These are phyloP conservation scores for Remorina albescens DNA, from an alignment of 2,797 vertebrate species.

Conservation along the genomic window DNA sequence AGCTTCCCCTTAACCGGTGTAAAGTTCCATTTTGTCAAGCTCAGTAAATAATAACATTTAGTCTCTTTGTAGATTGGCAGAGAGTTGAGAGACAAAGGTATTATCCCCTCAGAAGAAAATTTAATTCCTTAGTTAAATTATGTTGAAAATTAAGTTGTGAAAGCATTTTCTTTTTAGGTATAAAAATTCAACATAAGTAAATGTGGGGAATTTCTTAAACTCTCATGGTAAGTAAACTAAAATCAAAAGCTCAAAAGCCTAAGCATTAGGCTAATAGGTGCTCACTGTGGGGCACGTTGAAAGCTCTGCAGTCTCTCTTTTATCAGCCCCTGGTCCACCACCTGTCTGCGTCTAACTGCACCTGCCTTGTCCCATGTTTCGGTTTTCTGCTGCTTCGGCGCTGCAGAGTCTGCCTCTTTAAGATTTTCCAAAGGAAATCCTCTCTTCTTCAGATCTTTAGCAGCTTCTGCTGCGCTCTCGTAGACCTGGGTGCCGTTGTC, in stretches of 20 bases:
- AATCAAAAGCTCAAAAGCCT: too few relatives aligned
- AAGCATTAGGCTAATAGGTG: too few relatives aligned
- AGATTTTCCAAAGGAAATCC: not conserved
- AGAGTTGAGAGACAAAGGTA: too few relatives aligned
- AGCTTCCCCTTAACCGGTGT: too few relatives aligned
- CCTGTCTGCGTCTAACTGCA: not conserved
- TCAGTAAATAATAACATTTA: not conserved
- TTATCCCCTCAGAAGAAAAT: not conserved
- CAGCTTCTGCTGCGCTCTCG: not conserved
- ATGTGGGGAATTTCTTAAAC: too few relatives aligned
- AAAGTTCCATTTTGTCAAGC: not conserved
- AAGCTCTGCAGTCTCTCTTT: not conserved
- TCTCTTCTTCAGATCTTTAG: constrained; percentile 18
- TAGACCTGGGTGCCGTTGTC: not conserved
- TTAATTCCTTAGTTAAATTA: not conserved
- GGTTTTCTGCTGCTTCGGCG: not conserved
- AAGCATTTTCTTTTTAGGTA: not conserved
- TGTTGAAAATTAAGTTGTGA: not conserved
- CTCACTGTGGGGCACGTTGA: too few relatives aligned
- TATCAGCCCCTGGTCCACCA: not conserved
- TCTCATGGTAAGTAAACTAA: too few relatives aligned
- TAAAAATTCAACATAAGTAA: too few relatives aligned
- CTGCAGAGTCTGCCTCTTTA: not conserved
- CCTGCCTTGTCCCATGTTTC: constrained; percentile 5
- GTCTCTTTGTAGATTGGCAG: not conserved